Base-by-base conservation (phyloP, 2,113 vertebrate species). In the Poecilia latipinna region DNA sequence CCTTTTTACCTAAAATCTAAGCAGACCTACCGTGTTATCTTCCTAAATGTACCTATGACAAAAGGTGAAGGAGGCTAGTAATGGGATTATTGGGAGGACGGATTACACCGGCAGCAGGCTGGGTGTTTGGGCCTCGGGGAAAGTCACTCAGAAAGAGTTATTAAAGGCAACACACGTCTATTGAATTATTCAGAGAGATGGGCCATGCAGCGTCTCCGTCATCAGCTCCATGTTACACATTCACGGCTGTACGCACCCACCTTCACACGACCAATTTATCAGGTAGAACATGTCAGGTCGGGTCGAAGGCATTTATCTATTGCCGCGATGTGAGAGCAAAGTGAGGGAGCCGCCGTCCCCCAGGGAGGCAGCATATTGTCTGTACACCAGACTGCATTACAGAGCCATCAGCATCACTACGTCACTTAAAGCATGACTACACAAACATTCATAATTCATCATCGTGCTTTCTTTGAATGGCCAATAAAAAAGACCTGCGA, bases 121-220 rank as follows among this genome's bases (percentile, higher is more conserved):
- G 32, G 66, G 31, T 87, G 84, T 88, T 90, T 73, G 68, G 79
- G 87, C 88, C 81, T 82, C 33, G 3, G 82, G 89, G 75, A 67
- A 84, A 88, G 85, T 88, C 91, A 89, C 85, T 88, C 88, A 88
- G 78, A 88, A 78, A 79, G 77, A 89, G 64, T 86, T 90, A 91
- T 90, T 85, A 87, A 86, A 90, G 83, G 62, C 84, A 89, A 90
- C 85, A 80, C 24, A 4, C 8, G 28, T 80, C 77, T 84, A 79
- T 70, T 92, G 77, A 91, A 92, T 91, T 84, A 93, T 92, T 90
- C 74, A 90, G 57, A 77, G 78, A 51, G 79, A 86, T 68, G 75
- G 67, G 77, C 65, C 15, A 8, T 15, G n/a, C 44, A 65, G 33
- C 65, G 84, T 85, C 78, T 78, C 70, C 57, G 79, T 84, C 83